These are phyloP conservation scores for Pygoscelis antarcticus DNA, from an alignment of 2,113 vertebrate genomes.

Conservation along the genomic window DNA sequence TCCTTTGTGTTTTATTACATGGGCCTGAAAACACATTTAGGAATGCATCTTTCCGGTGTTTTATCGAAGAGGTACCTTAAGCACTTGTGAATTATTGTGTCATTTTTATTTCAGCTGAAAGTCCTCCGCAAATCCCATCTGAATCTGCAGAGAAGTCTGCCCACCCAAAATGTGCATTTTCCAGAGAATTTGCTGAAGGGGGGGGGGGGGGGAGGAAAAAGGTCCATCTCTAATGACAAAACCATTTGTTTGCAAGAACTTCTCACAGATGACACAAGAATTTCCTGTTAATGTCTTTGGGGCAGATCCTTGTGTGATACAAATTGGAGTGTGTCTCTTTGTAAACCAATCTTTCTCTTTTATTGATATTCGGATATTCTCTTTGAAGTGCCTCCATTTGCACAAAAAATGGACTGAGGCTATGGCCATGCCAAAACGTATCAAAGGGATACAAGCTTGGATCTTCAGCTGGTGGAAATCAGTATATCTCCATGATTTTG, in stretches of 20 bases:
- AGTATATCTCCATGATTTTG: background rate
- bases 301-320: background rate
- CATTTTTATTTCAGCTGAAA: background rate
- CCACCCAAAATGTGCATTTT: background rate
- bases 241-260: background rate
- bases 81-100: background rate
- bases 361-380: background rate
- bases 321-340: background rate
- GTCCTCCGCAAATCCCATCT: background rate
- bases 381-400: background rate
- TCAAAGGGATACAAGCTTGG: background rate
- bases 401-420: background rate
- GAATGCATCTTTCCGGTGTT: background rate
- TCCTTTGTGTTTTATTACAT: background rate
- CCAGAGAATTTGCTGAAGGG: background rate
- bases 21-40: background rate
- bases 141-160: background rate
- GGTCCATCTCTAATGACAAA: background rate
- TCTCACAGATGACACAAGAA: background rate
- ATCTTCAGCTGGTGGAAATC: background rate
- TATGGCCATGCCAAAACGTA: background rate
- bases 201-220: rapidly evolving
- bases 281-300: background rate
- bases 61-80: background rate
- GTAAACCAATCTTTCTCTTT: background rate